Conservation (phyloP, 2,113 vertebrate genomes). For the Ctenodactylus gundi region DNA sequence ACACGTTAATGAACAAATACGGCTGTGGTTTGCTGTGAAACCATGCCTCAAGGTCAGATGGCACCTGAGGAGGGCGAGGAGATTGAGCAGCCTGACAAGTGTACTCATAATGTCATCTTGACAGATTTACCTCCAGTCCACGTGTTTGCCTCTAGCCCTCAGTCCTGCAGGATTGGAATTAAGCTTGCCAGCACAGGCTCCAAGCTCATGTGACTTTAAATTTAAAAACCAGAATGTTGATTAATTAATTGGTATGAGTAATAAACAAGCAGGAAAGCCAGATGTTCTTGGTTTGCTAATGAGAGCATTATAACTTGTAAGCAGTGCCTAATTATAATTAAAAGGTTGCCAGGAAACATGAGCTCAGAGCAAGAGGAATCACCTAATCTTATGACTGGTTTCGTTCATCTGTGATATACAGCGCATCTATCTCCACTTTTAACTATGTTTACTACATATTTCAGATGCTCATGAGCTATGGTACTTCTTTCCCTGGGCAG, state of each 20-base stretch:
- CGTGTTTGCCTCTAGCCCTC: not conserved
- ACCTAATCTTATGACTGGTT: not conserved
- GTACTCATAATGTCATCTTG: not conserved
- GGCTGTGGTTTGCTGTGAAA: not conserved
- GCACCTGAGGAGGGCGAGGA: not conserved
- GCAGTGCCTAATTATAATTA: not conserved
- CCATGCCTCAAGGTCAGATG: not conserved
- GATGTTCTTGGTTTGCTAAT: slow-evolving; percentile 13
- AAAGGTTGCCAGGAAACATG: not conserved
- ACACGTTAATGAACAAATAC: not conserved
- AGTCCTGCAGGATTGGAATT: not conserved
- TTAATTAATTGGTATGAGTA: slow-evolving; percentile 30
- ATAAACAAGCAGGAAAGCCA: slow-evolving; percentile 5
- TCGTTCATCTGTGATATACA: not conserved
- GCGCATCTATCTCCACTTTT: not conserved
- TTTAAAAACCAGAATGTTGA: not conserved
- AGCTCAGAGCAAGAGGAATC: not conserved
- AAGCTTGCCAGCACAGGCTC: not conserved
- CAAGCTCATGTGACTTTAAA: not conserved
- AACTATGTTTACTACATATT: no score
- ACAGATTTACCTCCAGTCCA: not conserved
- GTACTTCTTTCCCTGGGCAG: not conserved
- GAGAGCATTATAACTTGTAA: not conserved
- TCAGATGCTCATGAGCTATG: not conserved
- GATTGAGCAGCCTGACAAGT: not conserved